Conservation (phyloP, 2,113 vertebrate genomes). For the Pteruthius melanotis region DNA sequence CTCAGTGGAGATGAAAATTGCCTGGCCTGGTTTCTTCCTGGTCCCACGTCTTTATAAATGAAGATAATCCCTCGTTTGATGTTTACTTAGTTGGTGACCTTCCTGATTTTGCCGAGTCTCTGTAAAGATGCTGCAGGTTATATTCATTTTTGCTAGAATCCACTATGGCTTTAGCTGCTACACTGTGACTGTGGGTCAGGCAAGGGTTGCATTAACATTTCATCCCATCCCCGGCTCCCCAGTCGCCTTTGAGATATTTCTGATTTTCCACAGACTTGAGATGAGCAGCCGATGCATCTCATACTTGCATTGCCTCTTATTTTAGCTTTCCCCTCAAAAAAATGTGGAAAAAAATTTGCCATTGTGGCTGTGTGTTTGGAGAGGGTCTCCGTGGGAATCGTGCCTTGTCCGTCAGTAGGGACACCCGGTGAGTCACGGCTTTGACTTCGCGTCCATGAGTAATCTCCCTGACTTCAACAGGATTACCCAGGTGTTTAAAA, state of each 20-base stretch:
- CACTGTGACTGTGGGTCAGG: not conserved
- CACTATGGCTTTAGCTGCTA: not conserved
- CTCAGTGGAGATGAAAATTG: not conserved
- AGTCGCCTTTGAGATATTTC: not conserved
- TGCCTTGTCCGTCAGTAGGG: not conserved
- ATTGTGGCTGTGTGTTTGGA: not conserved
- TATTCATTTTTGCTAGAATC: not conserved
- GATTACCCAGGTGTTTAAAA: slow-evolving; percentile 42
- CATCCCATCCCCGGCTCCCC: not conserved
- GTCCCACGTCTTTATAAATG: not conserved
- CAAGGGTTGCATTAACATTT: slow-evolving; percentile 34
- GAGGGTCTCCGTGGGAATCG: not conserved
- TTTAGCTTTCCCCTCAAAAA: not conserved
- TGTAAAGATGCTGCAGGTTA: not conserved
- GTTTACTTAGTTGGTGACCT: not conserved
- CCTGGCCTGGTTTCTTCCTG: not conserved
- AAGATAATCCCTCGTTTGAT: not conserved
- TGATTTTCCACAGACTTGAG: not conserved
- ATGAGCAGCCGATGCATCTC: accelerated
- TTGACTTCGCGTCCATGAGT: not conserved
- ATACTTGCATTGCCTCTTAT: not conserved
- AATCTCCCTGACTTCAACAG: slow-evolving; percentile 11
- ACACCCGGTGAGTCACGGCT: not conserved
- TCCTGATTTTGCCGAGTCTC: not conserved
- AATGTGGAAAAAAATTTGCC: not conserved